phyloP scores from a whole-genome alignment of 1,140 invertebrate genomes.

The Neotoxoptera formosana region DNA sequence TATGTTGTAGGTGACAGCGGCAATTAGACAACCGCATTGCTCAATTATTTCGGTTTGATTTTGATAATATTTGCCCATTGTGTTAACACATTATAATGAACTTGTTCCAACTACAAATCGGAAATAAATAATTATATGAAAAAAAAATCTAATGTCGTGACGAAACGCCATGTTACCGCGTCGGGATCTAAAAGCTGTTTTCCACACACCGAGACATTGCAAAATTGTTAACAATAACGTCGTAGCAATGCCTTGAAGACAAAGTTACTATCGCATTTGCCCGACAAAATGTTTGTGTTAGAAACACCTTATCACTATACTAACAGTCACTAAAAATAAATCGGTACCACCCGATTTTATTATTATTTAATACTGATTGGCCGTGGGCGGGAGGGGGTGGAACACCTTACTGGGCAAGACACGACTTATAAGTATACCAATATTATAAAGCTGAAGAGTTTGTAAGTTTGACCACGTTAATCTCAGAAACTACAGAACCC shows the following conservation, averaged over 20 bases:
- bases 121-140: background rate
- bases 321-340: background rate
- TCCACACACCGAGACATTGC: background rate
- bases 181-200: background rate
- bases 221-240: background rate
- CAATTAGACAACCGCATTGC: background rate
- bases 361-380: no score
- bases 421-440: background rate
- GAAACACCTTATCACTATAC: background rate
- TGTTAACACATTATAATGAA: background rate
- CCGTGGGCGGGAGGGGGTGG: no score
- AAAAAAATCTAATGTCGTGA: background rate
- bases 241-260: background rate
- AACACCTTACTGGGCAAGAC: background rate
- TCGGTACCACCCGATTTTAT: no score
- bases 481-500: background rate
- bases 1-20: background rate
- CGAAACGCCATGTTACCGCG: background rate
- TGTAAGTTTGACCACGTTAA: background rate
- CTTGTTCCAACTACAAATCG: background rate
- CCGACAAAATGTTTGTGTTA: background rate
- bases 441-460: background rate
- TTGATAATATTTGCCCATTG: background rate
- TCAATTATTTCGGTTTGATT: background rate
- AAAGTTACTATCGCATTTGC: background rate